Conservation (phyloP, 37 sponge, comb jelly and placozoan genomes). For the Aphrocallistes beatrix region DNA sequence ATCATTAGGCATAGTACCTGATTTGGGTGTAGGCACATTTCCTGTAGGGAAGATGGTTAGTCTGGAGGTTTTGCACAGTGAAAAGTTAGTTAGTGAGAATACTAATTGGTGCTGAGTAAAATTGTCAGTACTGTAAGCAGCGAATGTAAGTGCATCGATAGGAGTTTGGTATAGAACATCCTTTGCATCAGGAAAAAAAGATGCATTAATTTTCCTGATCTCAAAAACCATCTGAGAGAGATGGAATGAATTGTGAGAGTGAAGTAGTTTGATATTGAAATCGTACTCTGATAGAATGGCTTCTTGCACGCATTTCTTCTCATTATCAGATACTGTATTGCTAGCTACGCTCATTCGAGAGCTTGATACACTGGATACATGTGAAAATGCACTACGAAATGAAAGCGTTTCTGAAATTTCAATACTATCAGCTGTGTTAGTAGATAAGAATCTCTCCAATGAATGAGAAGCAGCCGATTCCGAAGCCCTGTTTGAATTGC, state of each 20-base stretch:
- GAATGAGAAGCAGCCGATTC: neutral
- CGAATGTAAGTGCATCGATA: neutral
- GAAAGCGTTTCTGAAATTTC: neutral
- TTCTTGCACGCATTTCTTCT: neutral
- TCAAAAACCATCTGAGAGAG: neutral
- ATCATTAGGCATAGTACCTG: neutral
- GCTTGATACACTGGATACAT: neutral
- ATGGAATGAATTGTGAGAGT: neutral
- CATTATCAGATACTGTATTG: neutral
- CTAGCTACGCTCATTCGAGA: neutral
- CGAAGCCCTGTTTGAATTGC: neutral
- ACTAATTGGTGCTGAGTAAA: neutral
- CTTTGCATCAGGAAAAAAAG: neutral
- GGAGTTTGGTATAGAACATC: neutral
- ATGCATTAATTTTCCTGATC: neutral
- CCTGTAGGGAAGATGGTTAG: neutral
- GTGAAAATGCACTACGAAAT: neutral
- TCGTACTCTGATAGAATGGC: neutral
- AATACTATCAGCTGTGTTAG: neutral
- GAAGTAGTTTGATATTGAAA: neutral
- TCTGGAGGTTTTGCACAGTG: neutral
- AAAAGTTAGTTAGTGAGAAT: neutral
- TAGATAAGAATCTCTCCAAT: neutral
- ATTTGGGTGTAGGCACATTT: too few species aligned
- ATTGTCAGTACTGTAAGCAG: neutral